These are phyloP conservation scores for Fundulus diaphanus DNA, from an alignment of 2,797 vertebrate genomes.

Conservation along the genomic window DNA sequence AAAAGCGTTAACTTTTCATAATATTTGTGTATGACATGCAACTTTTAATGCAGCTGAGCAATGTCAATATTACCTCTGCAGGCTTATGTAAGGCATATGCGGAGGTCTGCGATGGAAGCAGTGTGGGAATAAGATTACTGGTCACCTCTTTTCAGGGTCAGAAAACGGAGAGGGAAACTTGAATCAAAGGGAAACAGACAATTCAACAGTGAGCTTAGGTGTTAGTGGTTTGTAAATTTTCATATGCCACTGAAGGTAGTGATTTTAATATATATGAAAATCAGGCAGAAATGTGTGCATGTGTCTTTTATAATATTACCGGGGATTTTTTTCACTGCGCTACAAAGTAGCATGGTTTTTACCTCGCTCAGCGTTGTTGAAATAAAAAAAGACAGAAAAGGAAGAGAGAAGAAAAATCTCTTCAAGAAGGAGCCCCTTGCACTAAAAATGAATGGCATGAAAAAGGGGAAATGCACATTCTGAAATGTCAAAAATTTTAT, in stretches of 20 bases:
- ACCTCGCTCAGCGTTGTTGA: slow-evolving; percentile 34
- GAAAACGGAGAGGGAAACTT: slow-evolving; percentile 64
- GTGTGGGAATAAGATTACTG: slow-evolving; percentile 75
- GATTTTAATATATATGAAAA: slow-evolving; percentile 99
- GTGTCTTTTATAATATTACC: slow-evolving; percentile 88
- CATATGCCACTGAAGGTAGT: slow-evolving; percentile 87
- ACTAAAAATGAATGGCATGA: slow-evolving; percentile 14
- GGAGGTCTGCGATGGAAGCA: slow-evolving; percentile 64
- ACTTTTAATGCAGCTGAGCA: slow-evolving; percentile 73
- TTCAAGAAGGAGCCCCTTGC: slow-evolving; percentile 40
- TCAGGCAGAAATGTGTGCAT: slow-evolving; percentile 90
- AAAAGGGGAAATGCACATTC: slow-evolving; percentile 42
- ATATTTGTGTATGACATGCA: slow-evolving; percentile 78
- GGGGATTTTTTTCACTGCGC: slow-evolving; percentile 88
- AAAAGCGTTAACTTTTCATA: slow-evolving; percentile 71
- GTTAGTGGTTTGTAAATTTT: slow-evolving; percentile 83
- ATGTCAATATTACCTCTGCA: slow-evolving; percentile 76
- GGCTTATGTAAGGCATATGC: slow-evolving; percentile 55
- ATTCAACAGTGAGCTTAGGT: slow-evolving; percentile 84
- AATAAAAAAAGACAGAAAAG: neutral
- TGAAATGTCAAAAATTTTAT: slow-evolving; percentile 32
- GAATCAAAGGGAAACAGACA: slow-evolving; percentile 79
- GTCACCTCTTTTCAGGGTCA: slow-evolving; percentile 79
- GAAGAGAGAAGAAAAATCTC: slow-evolving; percentile 22
- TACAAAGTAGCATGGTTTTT: slow-evolving; percentile 75